phyloP scores from a whole-genome alignment of 1,140 invertebrate genomes.

The Nasonia vitripennis region DNA sequence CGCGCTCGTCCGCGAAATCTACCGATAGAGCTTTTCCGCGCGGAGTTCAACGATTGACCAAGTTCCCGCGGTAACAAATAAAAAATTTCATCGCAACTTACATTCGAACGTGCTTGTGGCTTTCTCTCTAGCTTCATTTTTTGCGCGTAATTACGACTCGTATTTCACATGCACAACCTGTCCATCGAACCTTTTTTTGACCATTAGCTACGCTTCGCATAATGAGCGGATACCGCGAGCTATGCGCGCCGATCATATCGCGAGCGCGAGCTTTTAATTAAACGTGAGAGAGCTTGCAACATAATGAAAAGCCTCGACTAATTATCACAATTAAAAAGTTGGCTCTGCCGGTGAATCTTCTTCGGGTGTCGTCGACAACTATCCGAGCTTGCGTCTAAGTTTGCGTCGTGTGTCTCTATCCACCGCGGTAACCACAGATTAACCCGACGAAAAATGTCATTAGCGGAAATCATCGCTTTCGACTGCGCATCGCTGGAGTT shows the following conservation, averaged over 20 bases:
- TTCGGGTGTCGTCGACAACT: too few species aligned
- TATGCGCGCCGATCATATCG: background rate
- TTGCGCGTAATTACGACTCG: too few species aligned
- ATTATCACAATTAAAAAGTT: background rate
- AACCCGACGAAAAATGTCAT: background rate
- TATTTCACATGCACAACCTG: too few species aligned
- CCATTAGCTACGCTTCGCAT: too few species aligned
- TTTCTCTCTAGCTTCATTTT: background rate
- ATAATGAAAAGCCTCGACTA: background rate
- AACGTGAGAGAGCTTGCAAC: background rate
- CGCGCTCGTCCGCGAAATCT: slow-evolving; percentile 27
- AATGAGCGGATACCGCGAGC: background rate
- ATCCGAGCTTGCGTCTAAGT: too few species aligned
- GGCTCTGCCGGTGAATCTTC: too few species aligned
- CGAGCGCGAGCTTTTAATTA: background rate
- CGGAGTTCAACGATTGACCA: slow-evolving; percentile 40
- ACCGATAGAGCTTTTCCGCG: slow-evolving; percentile 11
- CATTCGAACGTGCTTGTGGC: background rate
- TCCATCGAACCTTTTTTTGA: too few species aligned
- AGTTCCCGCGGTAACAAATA: background rate
- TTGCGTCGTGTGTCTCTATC: too few species aligned
- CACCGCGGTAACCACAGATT: too few species aligned
- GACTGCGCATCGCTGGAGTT: background rate
- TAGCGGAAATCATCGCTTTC: slow-evolving; percentile 9
- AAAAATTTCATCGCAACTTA: background rate